Percentiles rank a stretch among this genome's conserved stretches.
Conservation (phyloP, 2,888 invertebrate genomes). For the Hydriomena furcata region DNA sequence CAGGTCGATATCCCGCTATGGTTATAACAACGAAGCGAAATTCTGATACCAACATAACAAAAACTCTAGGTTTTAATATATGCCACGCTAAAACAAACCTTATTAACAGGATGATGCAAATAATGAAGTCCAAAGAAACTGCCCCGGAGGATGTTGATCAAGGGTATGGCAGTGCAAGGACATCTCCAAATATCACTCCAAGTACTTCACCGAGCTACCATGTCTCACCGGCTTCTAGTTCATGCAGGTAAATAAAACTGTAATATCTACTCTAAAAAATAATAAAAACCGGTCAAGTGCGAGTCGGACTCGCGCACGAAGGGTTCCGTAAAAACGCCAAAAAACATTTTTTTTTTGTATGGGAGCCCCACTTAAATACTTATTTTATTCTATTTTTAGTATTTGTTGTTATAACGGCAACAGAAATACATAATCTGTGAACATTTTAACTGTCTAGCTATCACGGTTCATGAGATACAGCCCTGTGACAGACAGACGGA, state of each 20-base stretch:
- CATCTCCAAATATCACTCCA: constrained; percentile 67
- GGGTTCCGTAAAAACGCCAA: no score
- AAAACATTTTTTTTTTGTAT: no score
- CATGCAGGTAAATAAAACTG: constrained; percentile 44
- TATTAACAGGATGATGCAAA: constrained; percentile 72
- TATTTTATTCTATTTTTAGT: no score
- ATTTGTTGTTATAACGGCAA: no score
- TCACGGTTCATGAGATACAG: no score
- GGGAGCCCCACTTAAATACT: no score
- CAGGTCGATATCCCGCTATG: constrained; percentile 69
- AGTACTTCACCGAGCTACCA: constrained; percentile 60
- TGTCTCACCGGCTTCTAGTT: constrained; percentile 57
- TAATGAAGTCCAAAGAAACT: constrained; percentile 62
- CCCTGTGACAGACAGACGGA: no score
- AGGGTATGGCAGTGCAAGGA: constrained; percentile 70
- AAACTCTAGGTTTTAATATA: background rate
- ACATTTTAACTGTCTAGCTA: no score
- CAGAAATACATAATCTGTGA: no score
- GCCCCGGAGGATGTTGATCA: constrained; percentile 63
- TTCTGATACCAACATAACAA: constrained; percentile 30
- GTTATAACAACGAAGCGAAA: constrained; percentile 74
- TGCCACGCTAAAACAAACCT: constrained; percentile 1
- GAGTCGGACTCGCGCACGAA: no score
- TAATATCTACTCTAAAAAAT: no score
- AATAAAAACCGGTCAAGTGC: no score